These are phyloP conservation scores for Ageneiosus marmoratus DNA, from an alignment of 2,113 vertebrate species.

Conservation along the genomic window DNA sequence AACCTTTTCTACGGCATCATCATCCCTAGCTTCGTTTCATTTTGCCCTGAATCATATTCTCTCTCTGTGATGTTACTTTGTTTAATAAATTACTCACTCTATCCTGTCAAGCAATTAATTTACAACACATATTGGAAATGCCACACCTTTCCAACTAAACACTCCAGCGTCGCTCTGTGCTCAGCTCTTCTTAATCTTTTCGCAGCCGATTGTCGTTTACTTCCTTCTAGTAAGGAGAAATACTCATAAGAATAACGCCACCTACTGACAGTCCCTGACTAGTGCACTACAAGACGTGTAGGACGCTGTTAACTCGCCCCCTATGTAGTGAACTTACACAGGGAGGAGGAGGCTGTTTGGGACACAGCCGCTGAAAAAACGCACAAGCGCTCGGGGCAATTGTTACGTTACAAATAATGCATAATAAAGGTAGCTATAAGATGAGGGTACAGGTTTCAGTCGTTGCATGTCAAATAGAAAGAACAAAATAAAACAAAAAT, in stretches of 20 bases:
- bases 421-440: too few relatives aligned
- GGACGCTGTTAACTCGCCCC: not conserved
- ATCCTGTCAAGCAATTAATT: not conserved
- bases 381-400: not conserved
- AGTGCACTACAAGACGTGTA: not conserved
- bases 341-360: not conserved
- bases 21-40: not conserved
- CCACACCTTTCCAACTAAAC: constrained; percentile 24
- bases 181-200: constrained; percentile 23
- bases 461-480: not conserved
- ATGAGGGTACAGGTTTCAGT: not conserved
- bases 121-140: not conserved
- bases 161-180: not conserved
- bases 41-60: constrained; percentile 22
- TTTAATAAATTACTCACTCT: not conserved
- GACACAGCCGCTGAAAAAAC: not conserved
- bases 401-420: not conserved
- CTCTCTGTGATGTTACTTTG: not conserved
- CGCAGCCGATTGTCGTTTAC: constrained; percentile 33
- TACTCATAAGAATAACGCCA: constrained; percentile 13
- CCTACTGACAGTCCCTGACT: constrained; percentile 20
- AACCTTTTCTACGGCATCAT: constrained; percentile 59
- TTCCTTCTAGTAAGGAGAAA: constrained; percentile 35
- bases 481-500: too few relatives aligned
- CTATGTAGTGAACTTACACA: not conserved